phyloP scores from a whole-genome alignment of 2,113 vertebrate species.

The Ceratotherium simum region DNA sequence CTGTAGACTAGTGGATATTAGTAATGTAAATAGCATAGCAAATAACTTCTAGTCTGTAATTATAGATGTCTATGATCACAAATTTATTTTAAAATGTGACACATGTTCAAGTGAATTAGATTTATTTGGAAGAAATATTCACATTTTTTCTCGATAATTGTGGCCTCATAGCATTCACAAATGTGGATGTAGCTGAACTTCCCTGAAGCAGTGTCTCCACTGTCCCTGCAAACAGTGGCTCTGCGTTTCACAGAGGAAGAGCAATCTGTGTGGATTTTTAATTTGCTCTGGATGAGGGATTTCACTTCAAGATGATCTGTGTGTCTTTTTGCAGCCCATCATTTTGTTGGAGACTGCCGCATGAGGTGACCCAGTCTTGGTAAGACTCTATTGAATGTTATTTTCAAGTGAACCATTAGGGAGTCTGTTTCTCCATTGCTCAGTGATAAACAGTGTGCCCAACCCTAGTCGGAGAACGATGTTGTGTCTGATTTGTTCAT shows the following conservation, averaged over 20 bases:
- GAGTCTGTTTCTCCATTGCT: neutral
- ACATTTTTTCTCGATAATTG: neutral
- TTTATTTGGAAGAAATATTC: slow-evolving; percentile 47
- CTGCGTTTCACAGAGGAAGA: neutral
- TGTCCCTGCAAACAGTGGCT: neutral
- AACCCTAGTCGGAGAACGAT: neutral
- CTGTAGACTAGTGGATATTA: neutral
- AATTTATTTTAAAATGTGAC: slow-evolving; percentile 29
- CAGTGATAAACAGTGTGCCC: neutral
- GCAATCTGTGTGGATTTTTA: neutral
- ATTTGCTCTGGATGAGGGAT: slow-evolving; percentile 32
- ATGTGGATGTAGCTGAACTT: neutral
- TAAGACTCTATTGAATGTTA: slow-evolving; percentile 81
- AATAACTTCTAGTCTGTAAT: neutral
- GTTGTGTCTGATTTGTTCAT: slow-evolving; percentile 28
- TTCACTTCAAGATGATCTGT: slow-evolving; percentile 19
- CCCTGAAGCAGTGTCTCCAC: neutral
- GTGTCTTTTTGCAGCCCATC: slow-evolving; percentile 86
- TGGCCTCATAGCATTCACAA: slow-evolving; percentile 16
- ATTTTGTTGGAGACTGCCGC: slow-evolving; percentile 93
- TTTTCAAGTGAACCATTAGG: neutral
- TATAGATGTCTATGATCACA: neutral
- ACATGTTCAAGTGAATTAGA: neutral
- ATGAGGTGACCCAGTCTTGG: slow-evolving; percentile 88
- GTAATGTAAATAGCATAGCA: neutral